Base-by-base conservation (phyloP, 2,113 vertebrate genomes). In the Acrocephalus kingi region DNA sequence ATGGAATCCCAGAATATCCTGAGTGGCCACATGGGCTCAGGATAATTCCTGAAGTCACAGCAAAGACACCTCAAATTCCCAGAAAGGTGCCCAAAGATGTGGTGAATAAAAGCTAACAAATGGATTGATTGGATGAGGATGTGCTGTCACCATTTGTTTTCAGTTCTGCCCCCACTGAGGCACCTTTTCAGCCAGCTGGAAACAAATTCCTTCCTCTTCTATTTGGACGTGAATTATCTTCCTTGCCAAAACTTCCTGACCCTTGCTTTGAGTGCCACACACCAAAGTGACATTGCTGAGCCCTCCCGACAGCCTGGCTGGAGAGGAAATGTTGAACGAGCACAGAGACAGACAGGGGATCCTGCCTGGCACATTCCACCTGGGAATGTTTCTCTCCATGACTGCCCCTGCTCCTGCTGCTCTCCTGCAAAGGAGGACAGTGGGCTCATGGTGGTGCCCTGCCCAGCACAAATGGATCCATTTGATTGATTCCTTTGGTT, bases 281-380 rank as follows among this genome's bases (percentile, higher is more conserved):
- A 46, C 63, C 83, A 24, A 64, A 72, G 80, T 46, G 88, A 48
- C 62, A 45, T 5, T 77, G 72, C 69, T 89, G 88, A 92, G 30
- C 85, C 59, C 75, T 95, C 88, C 68, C 62, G 62, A n/a, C 73
- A 91, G 94, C 86, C 77, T 23, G 30, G 21, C 69, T 78, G 91
- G 56, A 81, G 84, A 45, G 15, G 76, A 84, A 49, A 48, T 41
- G 84, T 64, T 86, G 45, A 28, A 76, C 30, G 30, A 46, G n/a
- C 78, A 31, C 56, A 49, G 84, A 43, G 52, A 64, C 84, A 41
- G 75, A 62, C 71, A 48, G 2, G 5, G 78, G 75, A 92, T 91
- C 49, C 56, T 78, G 66, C 78, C 84, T 84, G 94, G 92, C 92
- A 66, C 74, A 46, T 72, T 11, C 3, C 49, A 21, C 87, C 54